Evolutionary conservation across 2,797 vertebrate species (phyloP), one percentile per base, ranked within the genome.

Genomic region (Melanotaenia pygmaea): DNA sequence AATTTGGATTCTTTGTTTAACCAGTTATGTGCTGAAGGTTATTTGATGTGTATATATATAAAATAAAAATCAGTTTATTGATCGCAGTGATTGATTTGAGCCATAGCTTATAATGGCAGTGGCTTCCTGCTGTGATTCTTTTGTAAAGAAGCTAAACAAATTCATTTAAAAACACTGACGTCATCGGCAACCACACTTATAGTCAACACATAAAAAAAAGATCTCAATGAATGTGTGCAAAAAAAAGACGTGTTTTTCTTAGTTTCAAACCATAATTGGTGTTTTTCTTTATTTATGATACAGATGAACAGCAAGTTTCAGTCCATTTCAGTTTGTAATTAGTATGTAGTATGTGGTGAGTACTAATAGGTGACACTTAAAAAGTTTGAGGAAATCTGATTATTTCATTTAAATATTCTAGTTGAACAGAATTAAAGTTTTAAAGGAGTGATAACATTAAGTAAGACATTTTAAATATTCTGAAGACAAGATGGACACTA

Each of bases 1-100:
- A 64, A 66, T 58, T 67, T 63, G 62, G 13, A 37, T 45, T 40
- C 53, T 34, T 60, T 28, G 13, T 85, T 85, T 57, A 54, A 80
- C 43, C 59, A 76, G 26, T 72, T 54, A n/a, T 38, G 24, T 45
- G 38, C 66, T 34, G 56, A 67, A 24, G 61, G 26, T 67, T 16
- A 34, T 30, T 40, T 38, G 9, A 5, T 65, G 62, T 6, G 40
- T 65, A 20, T 50, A 26, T 6, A 24, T 12, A 28, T 47, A 18
- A 56, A 28, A 16, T 3, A 26, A 26, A 13, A 20, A 30, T 12
- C 35, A 40, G 5, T 64, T 69, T 38, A 22, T 30, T n/a, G 28
- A 40, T 40, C 40, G 24, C 22, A 40, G 37, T 26, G 12, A 22
- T 24, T 43, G 0, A 50, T 59, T 67, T 20, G 59, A 54, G 43